These are phyloP conservation scores for Cyprinodon brontotheroides DNA, from an alignment of 2,113 vertebrate genomes.

Conservation along the genomic window DNA sequence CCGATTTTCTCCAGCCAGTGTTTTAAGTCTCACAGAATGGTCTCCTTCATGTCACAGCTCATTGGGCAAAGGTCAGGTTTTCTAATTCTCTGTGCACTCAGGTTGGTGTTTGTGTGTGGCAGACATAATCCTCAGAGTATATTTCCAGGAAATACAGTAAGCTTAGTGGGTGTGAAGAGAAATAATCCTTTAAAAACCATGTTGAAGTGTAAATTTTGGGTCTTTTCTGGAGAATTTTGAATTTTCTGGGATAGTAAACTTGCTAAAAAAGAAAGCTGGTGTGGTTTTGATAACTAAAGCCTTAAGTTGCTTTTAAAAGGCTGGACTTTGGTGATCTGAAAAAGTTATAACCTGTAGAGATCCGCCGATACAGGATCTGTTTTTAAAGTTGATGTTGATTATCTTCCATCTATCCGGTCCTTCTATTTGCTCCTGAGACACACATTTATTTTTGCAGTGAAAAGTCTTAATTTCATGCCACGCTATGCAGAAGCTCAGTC, in stretches of 20 bases:
- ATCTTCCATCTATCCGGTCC: too few species aligned
- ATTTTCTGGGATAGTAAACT: background rate
- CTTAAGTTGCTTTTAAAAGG: background rate
- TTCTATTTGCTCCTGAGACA: too few species aligned
- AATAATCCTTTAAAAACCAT: background rate
- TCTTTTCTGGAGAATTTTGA: background rate
- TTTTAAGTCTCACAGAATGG: conserved; percentile 64
- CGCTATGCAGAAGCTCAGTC: too few species aligned
- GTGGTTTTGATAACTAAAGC: background rate
- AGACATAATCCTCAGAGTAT: conserved; percentile 16
- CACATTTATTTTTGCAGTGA: too few species aligned
- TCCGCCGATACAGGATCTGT: too few species aligned
- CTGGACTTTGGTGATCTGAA: background rate
- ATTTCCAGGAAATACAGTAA: conserved; percentile 1
- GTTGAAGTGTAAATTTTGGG: background rate
- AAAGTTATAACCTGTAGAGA: too few species aligned
- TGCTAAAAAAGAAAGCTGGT: background rate
- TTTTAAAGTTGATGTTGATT: too few species aligned
- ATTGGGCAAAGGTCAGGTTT: conserved; percentile 69
- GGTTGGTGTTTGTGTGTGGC: background rate
- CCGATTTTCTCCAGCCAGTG: conserved; percentile 52
- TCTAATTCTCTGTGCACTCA: background rate
- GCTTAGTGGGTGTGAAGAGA: background rate
- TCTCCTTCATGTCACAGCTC: conserved; percentile 59
- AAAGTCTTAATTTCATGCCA: too few species aligned